phyloP scores from a whole-genome alignment of 1,140 invertebrate species.

The Solenopsis invicta region DNA sequence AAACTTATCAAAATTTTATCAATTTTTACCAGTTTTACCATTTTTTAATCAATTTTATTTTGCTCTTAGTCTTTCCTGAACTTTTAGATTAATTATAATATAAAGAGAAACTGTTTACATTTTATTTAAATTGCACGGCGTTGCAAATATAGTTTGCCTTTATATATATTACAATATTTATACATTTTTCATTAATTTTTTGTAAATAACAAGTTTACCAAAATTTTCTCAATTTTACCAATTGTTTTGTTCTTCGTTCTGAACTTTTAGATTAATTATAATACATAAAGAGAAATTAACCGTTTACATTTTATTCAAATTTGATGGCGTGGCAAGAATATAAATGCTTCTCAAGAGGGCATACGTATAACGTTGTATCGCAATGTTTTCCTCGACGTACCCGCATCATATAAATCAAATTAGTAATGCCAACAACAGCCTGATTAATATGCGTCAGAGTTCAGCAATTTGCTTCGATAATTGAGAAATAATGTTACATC shows the following conservation, averaged over 20 bases:
- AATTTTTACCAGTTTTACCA: neutral
- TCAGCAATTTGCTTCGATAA: neutral
- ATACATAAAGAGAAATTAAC: neutral
- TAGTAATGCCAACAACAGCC: neutral
- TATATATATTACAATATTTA: no score
- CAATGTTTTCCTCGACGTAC: neutral
- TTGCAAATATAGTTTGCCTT: no score
- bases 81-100: no score
- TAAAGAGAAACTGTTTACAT: no score
- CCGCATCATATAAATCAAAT: neutral
- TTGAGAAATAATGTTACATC: constrained; percentile 8
- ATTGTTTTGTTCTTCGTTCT: no score
- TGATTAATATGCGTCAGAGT: neutral
- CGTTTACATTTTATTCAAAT: neutral
- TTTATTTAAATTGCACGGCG: no score
- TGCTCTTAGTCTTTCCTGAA: no score
- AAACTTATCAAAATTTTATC: no score
- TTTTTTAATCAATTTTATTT: no score
- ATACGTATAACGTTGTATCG: neutral
- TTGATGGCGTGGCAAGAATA: neutral
- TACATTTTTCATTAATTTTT: neutral
- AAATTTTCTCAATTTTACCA: neutral
- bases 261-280: neutral
- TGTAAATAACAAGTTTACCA: neutral
- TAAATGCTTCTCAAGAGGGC: neutral